Conservation (phyloP, 1,140 invertebrate genomes). For the Marisa cornuarietis region DNA sequence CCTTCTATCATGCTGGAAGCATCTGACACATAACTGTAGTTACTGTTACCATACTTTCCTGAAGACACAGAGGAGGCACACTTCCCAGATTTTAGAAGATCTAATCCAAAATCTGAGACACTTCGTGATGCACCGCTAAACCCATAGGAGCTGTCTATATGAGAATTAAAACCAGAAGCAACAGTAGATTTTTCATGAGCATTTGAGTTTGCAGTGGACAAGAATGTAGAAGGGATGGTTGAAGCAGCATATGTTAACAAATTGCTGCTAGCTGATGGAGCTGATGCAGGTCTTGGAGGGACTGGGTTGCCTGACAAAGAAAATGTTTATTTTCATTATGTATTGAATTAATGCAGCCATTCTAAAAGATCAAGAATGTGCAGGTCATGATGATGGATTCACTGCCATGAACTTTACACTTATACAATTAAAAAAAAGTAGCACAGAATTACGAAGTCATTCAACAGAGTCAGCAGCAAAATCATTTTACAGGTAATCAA, state of each 20-base stretch:
- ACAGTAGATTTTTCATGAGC: not conserved
- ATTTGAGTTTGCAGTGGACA: not conserved
- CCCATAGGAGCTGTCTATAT: not conserved
- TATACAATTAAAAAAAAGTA: not conserved
- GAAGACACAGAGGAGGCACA: constrained; percentile 27
- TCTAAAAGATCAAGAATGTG: not conserved
- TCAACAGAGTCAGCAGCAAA: too few relatives aligned
- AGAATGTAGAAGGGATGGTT: not conserved
- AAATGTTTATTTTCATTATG: too few relatives aligned
- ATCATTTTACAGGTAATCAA: too few relatives aligned
- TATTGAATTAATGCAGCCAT: not conserved
- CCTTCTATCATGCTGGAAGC: constrained; percentile 24
- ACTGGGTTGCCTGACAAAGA: not conserved
- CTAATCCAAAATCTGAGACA: not conserved
- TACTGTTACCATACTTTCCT: constrained; percentile 23
- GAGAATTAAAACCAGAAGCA: not conserved
- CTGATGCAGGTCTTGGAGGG: not conserved
- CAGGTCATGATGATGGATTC: not conserved
- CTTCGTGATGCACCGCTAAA: not conserved
- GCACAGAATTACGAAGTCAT: too few relatives aligned
- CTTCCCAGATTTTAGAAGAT: constrained; percentile 16
- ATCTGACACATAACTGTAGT: constrained; percentile 54
- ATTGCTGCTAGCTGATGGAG: not conserved
- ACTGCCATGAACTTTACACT: not conserved
- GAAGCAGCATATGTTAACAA: not conserved